Evolutionary conservation across 2,888 invertebrate genomes (phyloP), one percentile per base, ranked within the genome.

Genomic region (Mylabris sibirica): DNA sequence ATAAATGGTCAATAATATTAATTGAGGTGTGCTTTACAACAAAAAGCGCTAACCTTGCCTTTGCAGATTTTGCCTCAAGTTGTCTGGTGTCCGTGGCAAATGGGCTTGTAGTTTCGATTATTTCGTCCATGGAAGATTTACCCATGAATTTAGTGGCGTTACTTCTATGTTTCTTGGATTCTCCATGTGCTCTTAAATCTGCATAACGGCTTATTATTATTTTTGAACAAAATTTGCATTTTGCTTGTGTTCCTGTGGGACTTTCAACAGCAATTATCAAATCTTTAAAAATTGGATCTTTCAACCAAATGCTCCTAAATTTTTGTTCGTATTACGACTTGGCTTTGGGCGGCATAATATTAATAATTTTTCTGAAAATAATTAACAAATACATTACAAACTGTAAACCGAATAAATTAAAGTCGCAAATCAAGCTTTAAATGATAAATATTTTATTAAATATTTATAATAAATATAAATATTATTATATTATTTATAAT

Each of bases 301-400:
- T 59, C 2, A 59, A 20, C 20, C 2, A 3, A 26, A 26, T 26
- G 4, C 22, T 17, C 20, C 70, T 24, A 53, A 68, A 72, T 59
- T 71, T 72, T 60, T 71, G 62, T 22, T 35, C 24, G 38, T 72
- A 72, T 57, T 71, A 66, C 22, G 65, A 62, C 34, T 64, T 64
- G 12, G 53, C 14, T 26, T 26, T 26, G 26, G 26, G 26, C 5
- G 26, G 5, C 26, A 26, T 26, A 26, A 26, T 26, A 26, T 26
- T n/a, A n/a, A n/a, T 26, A 5, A 5, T 26, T 26, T 26, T 26
- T 26, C 26, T 26, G 26, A 5, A 26, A 26, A 26, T 26, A 2
- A 26, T 26, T 3, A 26, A 26, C 2, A 2, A 26, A 26, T 26
- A 5, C 26, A 26, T 26, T 5, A 26, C 3, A 26, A 26, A 26